phyloP scores from a whole-genome alignment of 1,140 invertebrate species.

The Anastatus disparis region DNA sequence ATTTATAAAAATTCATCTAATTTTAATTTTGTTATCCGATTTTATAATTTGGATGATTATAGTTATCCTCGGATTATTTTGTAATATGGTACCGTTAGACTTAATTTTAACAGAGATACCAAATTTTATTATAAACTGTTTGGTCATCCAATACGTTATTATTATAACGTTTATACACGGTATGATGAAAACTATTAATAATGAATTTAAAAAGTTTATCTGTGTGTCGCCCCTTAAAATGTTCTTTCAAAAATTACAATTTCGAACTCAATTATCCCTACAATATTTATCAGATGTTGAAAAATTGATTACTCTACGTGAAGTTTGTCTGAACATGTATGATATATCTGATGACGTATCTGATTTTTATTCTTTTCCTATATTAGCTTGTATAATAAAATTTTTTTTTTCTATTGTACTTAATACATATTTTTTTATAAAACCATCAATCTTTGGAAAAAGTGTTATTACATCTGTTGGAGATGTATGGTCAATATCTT shows the following conservation, averaged over 20 bases:
- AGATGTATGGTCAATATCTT: conserved; percentile 1
- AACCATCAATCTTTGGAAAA: conserved; percentile 17
- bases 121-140: conserved; percentile 1
- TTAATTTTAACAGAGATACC: not conserved
- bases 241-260: not conserved
- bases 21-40: not conserved
- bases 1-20: not conserved
- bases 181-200: not conserved
- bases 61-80: not conserved
- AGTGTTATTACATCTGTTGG: not conserved
- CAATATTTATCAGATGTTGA: not conserved
- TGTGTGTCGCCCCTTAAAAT: not conserved
- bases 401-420: conserved; percentile 5
- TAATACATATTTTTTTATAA: conserved; percentile 13
- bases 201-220: conserved; percentile 7
- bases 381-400: not conserved
- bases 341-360: conserved; percentile 4
- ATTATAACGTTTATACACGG: conserved; percentile 2
- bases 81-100: not conserved
- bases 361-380: not conserved
- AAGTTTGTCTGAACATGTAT: not conserved
- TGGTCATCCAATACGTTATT: conserved; percentile 14
- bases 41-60: not conserved
- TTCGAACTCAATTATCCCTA: not conserved
- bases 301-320: not conserved